phyloP scores from a whole-genome alignment of 1,140 invertebrate species.

The Drosophila elegans region DNA sequence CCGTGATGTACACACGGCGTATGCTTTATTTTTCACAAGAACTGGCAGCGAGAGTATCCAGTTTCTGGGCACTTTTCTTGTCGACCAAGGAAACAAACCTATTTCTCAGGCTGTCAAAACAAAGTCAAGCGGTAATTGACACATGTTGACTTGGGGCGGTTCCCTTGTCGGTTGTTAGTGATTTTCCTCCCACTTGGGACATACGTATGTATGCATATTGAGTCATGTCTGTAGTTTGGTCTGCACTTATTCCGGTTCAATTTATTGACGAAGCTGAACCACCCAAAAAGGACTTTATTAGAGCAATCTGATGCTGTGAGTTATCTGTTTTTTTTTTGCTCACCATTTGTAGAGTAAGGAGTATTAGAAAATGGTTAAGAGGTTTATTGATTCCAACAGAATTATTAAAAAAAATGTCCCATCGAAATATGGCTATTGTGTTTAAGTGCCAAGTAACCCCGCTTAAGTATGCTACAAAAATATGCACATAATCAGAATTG shows the following conservation, averaged over 20 bases:
- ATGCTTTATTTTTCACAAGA: constrained; percentile 32
- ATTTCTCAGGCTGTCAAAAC: constrained; percentile 74
- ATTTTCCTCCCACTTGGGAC: constrained; percentile 3
- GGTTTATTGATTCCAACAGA: too few species aligned
- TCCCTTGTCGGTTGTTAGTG: constrained; percentile 12
- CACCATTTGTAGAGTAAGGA: not conserved
- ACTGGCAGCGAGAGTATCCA: constrained; percentile 17
- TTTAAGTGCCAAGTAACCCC: not conserved
- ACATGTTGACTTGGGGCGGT: constrained; percentile 63
- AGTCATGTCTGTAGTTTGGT: constrained; percentile 14
- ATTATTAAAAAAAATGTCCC: too few species aligned
- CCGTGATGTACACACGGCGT: constrained; percentile 26
- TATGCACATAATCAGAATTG: too few species aligned
- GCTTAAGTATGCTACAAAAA: not conserved
- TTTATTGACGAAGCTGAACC: constrained; percentile 7
- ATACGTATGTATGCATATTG: not conserved
- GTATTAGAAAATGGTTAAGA: not conserved
- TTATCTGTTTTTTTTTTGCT: not conserved
- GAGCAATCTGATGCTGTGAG: not conserved
- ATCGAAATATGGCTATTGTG: too few species aligned
- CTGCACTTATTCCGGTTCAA: constrained; percentile 37
- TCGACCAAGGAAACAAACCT: constrained; percentile 32
- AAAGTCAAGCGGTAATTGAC: constrained; percentile 78
- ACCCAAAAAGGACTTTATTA: constrained; percentile 4
- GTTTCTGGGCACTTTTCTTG: constrained; percentile 11